Conservation (phyloP, 2,888 invertebrate species). For the Callimorpha dominula region DNA sequence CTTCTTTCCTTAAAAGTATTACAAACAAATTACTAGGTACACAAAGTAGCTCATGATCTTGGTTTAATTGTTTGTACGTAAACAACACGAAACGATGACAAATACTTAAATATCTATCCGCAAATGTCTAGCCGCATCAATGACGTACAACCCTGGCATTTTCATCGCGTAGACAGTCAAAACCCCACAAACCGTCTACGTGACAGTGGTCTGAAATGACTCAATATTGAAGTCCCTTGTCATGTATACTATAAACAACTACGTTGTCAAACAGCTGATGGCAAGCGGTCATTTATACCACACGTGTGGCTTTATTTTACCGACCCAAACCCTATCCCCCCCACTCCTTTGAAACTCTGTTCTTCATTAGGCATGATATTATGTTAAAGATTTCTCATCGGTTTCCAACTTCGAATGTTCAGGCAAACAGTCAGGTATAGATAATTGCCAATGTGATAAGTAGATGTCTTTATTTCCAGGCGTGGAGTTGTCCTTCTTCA, state of each 20-base stretch:
- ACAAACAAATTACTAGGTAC: neutral
- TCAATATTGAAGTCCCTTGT: neutral
- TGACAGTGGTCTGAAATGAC: neutral
- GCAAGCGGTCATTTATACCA: too few species aligned
- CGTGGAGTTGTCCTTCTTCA: slow-evolving; percentile 97
- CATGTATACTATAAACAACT: neutral
- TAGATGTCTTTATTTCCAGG: slow-evolving; percentile 85
- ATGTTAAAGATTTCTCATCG: too few species aligned
- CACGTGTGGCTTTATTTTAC: too few species aligned
- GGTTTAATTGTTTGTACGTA: neutral
- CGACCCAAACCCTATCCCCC: too few species aligned
- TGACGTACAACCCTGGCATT: neutral
- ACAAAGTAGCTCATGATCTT: neutral
- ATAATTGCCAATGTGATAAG: neutral
- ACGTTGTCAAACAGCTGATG: too few species aligned
- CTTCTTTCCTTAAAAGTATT: neutral
- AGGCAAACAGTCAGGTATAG: neutral
- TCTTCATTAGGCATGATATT: too few species aligned
- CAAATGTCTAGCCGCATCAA: neutral
- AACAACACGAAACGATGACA: neutral
- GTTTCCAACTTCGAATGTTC: neutral
- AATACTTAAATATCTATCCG: neutral
- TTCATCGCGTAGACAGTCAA: neutral
- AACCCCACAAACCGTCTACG: neutral
- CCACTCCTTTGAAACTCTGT: too few species aligned